Base-by-base conservation (phyloP, 2,888 invertebrate genomes). In the Allacma fusca region DNA sequence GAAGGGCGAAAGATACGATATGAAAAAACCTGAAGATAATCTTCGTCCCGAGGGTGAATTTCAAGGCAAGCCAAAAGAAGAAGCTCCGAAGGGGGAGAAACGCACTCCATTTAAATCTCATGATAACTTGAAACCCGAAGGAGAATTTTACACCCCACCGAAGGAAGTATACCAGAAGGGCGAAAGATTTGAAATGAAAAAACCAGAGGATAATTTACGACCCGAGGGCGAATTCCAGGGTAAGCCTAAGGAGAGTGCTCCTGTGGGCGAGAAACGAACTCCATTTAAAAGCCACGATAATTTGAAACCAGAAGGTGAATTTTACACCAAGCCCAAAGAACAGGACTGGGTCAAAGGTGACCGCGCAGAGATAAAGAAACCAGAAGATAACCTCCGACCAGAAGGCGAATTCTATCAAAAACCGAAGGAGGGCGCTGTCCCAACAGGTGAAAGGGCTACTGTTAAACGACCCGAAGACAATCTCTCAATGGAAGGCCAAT, bases 221-320 rank as follows among this genome's bases (percentile, higher is more conserved):
- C 88, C 88, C 1, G 89, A 90, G 85, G 90, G 90, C 5, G 89
- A 91, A 26, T 92, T 92, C 85, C 86, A 86, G 88, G 89, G 86
- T 77, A 88, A 88, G 0, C 85, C 85, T 67, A 85, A 85, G 0
- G 80, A 87, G 68, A 88, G 88, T 1, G 87, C 86, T 0, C 81
- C 88, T 0, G 57, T 78, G 9, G 24, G 26, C 19, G 24, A 75
- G 72, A 68, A 87, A 78, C 81, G 87, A 64, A 86, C 86, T 4
- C 86, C 87, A 26, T 85, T 85, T 44, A 87, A 85, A 74, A 89
- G 89, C 0, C 87, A 87, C 75, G 90, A 91, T 83, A 90, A 90
- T 84, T 84, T 90, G 0, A 85, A 85, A 0, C 34, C 69, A 0
- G 81, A 83, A 50, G 80, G 82, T 7, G 88, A 88, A 23, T 90